phyloP scores from a whole-genome alignment of 2,113 vertebrate genomes.

The Aspiorhynchus laticeps region DNA sequence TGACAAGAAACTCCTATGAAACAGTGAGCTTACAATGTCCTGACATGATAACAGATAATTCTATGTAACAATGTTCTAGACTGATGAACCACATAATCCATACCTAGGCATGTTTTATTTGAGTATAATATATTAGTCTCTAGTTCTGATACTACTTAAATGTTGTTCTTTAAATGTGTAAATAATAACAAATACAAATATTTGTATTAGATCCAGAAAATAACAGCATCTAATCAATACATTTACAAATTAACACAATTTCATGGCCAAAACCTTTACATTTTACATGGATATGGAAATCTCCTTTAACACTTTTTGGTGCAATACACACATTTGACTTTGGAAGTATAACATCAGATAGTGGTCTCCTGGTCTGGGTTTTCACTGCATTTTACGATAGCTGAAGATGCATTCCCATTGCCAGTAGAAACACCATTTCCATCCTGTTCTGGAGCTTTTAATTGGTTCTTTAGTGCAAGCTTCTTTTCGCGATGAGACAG shows the following conservation, averaged over 20 bases:
- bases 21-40: conserved; percentile 9
- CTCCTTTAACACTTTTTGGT: not conserved
- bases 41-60: not conserved
- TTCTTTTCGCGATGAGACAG: conserved; percentile 70
- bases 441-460: conserved; percentile 60
- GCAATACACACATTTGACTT: conserved; percentile 1
- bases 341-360: conserved; percentile 60
- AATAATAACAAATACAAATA: not conserved
- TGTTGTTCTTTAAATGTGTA: not conserved
- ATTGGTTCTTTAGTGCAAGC: conserved; percentile 59
- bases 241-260: conserved; percentile 28
- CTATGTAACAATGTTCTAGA: conserved; percentile 20
- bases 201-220: not conserved
- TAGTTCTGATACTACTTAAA: not conserved
- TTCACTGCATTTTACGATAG: conserved; percentile 59
- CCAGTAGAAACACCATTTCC: conserved; percentile 36
- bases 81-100: not conserved
- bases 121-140: not conserved
- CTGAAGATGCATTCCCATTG: conserved; percentile 55
- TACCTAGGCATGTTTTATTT: not conserved
- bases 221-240: not conserved
- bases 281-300: too few species aligned
- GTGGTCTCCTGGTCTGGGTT: conserved; percentile 69
- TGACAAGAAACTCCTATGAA: not conserved
- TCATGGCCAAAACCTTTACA: too few species aligned